phyloP scores from a whole-genome alignment of 37 sponge, comb jelly and placozoan genomes.

The Tethya wilhelma region DNA sequence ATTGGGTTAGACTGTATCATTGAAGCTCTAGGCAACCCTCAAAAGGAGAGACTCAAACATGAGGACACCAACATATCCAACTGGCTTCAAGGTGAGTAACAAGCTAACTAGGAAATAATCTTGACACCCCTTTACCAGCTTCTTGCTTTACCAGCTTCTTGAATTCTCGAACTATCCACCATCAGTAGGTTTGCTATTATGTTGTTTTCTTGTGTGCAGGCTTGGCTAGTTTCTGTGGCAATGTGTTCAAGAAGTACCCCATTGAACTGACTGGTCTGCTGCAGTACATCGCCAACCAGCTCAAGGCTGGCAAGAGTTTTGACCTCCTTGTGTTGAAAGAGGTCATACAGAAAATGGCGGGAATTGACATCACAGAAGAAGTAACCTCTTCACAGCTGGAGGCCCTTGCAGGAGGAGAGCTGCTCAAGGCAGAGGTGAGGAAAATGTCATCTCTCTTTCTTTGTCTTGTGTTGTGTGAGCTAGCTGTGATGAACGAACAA shows the following conservation, averaged over 20 bases:
- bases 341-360: constrained; percentile 95
- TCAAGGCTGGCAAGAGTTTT: constrained; percentile 97
- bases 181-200: background rate
- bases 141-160: too few species aligned
- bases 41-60: constrained; percentile 91
- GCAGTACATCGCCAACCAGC: constrained; percentile 97
- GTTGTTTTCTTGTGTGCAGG: constrained; percentile 33
- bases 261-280: constrained; percentile 87
- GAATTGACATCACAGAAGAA: constrained; percentile 92
- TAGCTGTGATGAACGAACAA: too few species aligned
- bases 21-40: constrained; percentile 94
- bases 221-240: constrained; percentile 91
- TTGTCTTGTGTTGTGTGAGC: too few species aligned
- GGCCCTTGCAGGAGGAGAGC: constrained; percentile 91
- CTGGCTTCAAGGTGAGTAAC: constrained; percentile 86
- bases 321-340: constrained; percentile 96
- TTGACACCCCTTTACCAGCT: too few species aligned
- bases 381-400: constrained; percentile 89
- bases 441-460: too few species aligned
- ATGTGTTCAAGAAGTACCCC: constrained; percentile 95
- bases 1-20: constrained; percentile 82
- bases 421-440: constrained; percentile 91
- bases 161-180: background rate
- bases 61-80: constrained; percentile 94
- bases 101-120: background rate